Conservation (phyloP, 2,113 vertebrate species). For the Platichthys flesus region DNA sequence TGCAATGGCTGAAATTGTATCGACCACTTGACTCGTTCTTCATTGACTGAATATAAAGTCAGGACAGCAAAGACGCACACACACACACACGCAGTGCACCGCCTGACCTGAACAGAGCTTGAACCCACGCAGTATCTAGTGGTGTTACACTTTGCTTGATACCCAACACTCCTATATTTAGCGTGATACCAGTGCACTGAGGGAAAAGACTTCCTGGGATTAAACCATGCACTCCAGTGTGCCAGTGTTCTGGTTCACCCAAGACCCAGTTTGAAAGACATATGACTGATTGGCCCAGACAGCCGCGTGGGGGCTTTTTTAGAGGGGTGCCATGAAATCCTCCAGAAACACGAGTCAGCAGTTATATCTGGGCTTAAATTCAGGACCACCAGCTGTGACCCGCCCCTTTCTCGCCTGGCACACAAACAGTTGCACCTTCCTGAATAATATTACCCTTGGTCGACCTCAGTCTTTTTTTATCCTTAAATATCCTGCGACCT, state of each 20-base stretch:
- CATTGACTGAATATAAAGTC: not conserved
- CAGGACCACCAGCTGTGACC: conserved; percentile 55
- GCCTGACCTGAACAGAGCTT: conserved; percentile 44
- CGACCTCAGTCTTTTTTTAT: conserved; percentile 37
- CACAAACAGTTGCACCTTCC: conserved; percentile 33
- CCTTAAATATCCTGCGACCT: conserved; percentile 39
- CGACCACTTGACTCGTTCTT: not conserved
- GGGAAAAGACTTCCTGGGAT: conserved; percentile 69
- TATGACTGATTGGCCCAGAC: conserved; percentile 61
- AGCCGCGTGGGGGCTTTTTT: conserved; percentile 53
- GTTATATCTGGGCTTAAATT: conserved; percentile 55
- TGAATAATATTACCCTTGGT: conserved; percentile 56
- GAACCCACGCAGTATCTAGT: conserved; percentile 22
- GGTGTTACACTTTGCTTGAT: conserved; percentile 54
- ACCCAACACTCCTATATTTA: conserved; percentile 72
- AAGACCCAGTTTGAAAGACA: conserved; percentile 50
- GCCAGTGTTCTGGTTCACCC: too few species aligned
- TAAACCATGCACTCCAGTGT: conserved; percentile 51
- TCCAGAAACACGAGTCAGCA: conserved; percentile 65
- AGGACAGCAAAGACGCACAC: not conserved
- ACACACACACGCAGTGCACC: conserved; percentile 1
- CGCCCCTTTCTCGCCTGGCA: conserved; percentile 23
- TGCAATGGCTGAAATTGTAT: not conserved
- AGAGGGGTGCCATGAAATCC: conserved; percentile 56
- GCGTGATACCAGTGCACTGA: conserved; percentile 38